Evolutionary conservation across 2,888 invertebrate species (phyloP), one percentile per base, ranked within the genome.

Genomic region (Norana najaformis): DNA sequence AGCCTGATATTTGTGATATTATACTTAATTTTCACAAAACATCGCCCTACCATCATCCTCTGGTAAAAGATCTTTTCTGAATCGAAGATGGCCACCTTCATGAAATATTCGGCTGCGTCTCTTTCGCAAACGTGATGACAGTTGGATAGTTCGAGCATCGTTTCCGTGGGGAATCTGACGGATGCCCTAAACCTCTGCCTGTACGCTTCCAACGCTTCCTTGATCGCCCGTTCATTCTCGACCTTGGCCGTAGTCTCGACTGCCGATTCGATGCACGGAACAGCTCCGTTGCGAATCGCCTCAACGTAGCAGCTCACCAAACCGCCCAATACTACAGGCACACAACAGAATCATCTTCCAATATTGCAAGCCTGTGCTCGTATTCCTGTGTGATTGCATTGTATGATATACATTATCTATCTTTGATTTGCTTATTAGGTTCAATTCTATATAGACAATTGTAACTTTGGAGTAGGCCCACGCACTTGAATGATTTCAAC

Each of bases 61-160:
- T 85, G 85, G 37, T 85, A 85, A 35, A 23, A 85, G 35, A 23
- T 37, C 16, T 85, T 85, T 23, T 85, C 85, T n/a, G 85, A 35
- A 16, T 85, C 85, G 85, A 85, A 85, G 85, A 85, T 85, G 85
- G 85, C 85, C 36, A 85, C 35, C 85, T 36, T 85, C 85, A 85
- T 3, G 85, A 85, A 85, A 14, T 85, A 36, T 8, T 85, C 85
- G 85, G 85, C 85, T 36, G 85, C 85, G 1, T 85, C 85, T 37
- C 23, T 85, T 23, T 85, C 85, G 36, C 85, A 85, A 4, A 13
- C 85, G 36, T 85, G 85, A n/a, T 85, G 35, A 23, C 85, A 85
- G 85, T 85, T 85, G 85, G 85, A 85, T 20, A 85, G 20, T 36
- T 85, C 85, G 36, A 85, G 35, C 85, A 85, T 85, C 85, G 85